Conservation (phyloP, 2,797 vertebrate genomes). For the Chelidonichthys spinosus region DNA sequence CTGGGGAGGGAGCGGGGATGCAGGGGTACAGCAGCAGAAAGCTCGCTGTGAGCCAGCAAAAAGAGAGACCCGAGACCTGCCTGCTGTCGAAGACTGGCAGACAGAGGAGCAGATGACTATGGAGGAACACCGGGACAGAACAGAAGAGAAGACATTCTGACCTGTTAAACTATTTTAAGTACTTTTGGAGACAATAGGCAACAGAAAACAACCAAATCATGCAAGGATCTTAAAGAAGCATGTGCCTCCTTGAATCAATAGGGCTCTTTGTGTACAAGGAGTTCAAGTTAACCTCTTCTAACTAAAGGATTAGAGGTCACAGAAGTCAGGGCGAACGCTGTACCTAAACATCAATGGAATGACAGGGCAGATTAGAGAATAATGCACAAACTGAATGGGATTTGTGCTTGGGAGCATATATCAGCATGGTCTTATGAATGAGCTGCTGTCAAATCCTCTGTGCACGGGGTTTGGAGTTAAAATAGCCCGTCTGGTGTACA, state of each 20-base stretch:
- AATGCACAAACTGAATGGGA: constrained; percentile 61
- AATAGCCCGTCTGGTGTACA: constrained; percentile 19
- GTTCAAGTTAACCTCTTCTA: constrained; percentile 50
- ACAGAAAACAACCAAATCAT: constrained; percentile 9
- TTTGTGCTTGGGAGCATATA: constrained; percentile 56
- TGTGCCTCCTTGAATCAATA: constrained; percentile 49
- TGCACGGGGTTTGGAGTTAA: constrained; percentile 27
- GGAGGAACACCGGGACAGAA: constrained; percentile 67
- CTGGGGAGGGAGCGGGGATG: constrained; percentile 23
- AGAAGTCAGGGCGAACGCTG: constrained; percentile 38
- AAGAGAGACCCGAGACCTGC: constrained; percentile 74
- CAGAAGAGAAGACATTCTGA: constrained; percentile 61
- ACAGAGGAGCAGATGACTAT: constrained; percentile 80
- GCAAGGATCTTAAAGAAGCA: constrained; percentile 35
- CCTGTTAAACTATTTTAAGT: constrained; percentile 16
- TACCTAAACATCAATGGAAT: constrained; percentile 56
- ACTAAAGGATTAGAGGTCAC: constrained; percentile 51
- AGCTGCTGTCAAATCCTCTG: constrained; percentile 49
- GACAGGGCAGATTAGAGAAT: constrained; percentile 57
- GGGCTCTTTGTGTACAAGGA: constrained; percentile 50
- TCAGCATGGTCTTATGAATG: constrained; percentile 56
- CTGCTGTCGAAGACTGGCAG: constrained; percentile 79
- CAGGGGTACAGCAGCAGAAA: constrained; percentile 31
- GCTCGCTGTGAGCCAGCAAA: constrained; percentile 56
- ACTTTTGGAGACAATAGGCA: constrained; percentile 1